phyloP scores from a whole-genome alignment of 1,140 invertebrate species.

The Berghia stephanieae region DNA sequence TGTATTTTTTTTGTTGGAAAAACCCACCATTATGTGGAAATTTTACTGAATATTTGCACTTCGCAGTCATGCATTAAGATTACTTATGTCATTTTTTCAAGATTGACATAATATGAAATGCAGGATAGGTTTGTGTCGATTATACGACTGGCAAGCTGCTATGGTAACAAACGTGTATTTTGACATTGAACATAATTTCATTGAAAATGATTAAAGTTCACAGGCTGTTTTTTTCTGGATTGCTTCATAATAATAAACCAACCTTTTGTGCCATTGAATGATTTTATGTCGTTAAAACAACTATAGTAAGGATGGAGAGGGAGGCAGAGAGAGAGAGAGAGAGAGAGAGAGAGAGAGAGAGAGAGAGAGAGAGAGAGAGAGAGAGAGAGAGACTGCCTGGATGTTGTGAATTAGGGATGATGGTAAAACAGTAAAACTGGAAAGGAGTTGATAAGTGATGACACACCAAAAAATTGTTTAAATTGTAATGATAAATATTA shows the following conservation, averaged over 20 bases:
- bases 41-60: too few relatives aligned
- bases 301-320: not conserved
- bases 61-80: too few relatives aligned
- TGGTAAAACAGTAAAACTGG: not conserved
- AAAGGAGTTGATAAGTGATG: not conserved
- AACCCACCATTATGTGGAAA: too few relatives aligned
- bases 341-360: not conserved
- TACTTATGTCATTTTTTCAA: too few relatives aligned
- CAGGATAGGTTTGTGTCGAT: too few relatives aligned
- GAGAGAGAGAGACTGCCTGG: not conserved
- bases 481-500: not conserved
- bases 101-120: too few relatives aligned
- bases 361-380: not conserved
- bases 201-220: not conserved
- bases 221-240: not conserved
- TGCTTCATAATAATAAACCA: not conserved
- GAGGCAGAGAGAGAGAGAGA: not conserved
- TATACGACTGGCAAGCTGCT: too few relatives aligned
- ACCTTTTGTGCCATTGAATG: not conserved
- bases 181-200: not conserved
- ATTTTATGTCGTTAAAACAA: not conserved
- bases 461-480: not conserved
- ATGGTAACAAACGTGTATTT: too few relatives aligned
- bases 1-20: too few relatives aligned
- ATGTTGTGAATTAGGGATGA: not conserved